Conservation (phyloP, 1,140 invertebrate species). For the Papilio xuthus region DNA sequence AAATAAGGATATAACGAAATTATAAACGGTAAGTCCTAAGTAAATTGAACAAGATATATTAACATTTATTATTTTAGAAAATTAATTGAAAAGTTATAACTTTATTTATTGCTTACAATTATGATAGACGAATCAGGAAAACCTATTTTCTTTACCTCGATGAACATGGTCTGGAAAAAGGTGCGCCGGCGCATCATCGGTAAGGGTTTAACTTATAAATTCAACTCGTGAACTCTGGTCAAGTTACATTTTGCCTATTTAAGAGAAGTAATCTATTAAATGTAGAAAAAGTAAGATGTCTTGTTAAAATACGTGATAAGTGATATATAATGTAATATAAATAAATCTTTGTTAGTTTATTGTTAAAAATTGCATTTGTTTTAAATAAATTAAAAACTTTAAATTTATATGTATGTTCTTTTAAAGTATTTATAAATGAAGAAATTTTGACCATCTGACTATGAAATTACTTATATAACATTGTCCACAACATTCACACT, state of each 20-base stretch:
- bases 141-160: not conserved
- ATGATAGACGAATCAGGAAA: not conserved
- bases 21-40: not conserved
- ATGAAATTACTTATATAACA: too few relatives aligned
- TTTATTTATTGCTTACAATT: not conserved
- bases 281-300: not conserved
- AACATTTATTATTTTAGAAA: not conserved
- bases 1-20: slow-evolving; percentile 24
- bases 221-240: not conserved
- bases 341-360: too few relatives aligned
- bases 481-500: too few relatives aligned
- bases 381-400: too few relatives aligned
- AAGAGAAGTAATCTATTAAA: not conserved
- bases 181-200: not conserved
- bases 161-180: not conserved
- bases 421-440: too few relatives aligned
- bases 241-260: not conserved
- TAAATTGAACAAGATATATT: not conserved
- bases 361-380: too few relatives aligned
- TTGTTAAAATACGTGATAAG: too few relatives aligned
- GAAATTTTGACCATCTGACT: too few relatives aligned
- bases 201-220: not conserved
- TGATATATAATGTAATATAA: too few relatives aligned
- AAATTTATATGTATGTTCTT: too few relatives aligned
- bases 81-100: not conserved